A percentile compares a stretch with the other conserved stretches of the same genome.
These are phyloP conservation scores for Paradisaea rubra DNA, from an alignment of 2,113 vertebrate species.

Conservation along the genomic window DNA sequence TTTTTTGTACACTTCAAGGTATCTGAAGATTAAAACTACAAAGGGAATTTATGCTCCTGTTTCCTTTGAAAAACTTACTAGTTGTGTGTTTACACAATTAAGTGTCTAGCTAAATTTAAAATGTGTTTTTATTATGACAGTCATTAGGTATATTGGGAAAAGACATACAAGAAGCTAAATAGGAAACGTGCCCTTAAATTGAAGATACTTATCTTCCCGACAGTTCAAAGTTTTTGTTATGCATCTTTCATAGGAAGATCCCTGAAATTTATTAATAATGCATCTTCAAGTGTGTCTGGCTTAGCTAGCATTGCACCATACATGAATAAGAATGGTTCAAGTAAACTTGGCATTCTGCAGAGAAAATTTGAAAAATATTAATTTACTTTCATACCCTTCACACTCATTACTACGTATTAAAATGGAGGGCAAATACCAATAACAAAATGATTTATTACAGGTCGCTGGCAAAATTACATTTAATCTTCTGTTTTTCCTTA, in stretches of 20 bases:
- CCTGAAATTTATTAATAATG: background rate
- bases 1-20: background rate
- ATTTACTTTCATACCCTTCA: background rate
- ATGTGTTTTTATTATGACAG: background rate
- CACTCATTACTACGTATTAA: background rate
- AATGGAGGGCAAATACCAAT: background rate
- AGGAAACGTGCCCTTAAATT: background rate
- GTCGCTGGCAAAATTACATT: background rate
- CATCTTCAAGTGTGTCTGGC: background rate
- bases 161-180: background rate
- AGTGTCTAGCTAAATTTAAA: background rate
- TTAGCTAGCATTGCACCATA: background rate
- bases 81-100: background rate
- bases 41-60: background rate
- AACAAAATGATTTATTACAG: background rate
- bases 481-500: background rate
- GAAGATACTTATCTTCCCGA: background rate
- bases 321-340: background rate
- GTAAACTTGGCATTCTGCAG: background rate
- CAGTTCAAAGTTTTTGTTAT: background rate
- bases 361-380: background rate
- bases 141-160: background rate
- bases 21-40: background rate
- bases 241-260: background rate
- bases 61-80: background rate